Evolutionary conservation across 1,140 invertebrate species (phyloP).

Genomic region (Drosophila pachea): DNA sequence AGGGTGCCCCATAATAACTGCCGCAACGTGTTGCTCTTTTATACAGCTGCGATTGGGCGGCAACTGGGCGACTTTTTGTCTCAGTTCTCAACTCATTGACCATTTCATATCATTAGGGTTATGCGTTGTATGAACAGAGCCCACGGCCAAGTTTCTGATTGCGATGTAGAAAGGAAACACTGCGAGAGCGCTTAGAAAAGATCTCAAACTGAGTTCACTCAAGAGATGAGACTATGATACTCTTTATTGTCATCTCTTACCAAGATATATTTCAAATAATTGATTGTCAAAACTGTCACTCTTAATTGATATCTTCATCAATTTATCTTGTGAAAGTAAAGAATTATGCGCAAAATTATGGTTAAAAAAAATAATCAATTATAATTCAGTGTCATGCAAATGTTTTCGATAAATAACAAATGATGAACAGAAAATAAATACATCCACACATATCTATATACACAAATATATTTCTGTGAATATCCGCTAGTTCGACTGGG

Average conservation of each 20-base stretch:
- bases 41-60: conserved; percentile 12
- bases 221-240: too few relatives aligned
- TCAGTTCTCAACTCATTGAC: conserved; percentile 29
- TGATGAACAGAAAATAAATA: conserved; percentile 12
- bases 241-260: too few relatives aligned
- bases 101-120: conserved; percentile 58
- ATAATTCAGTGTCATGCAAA: conserved; percentile 7
- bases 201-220: not conserved
- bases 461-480: not conserved
- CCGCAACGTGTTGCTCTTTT: conserved; percentile 57
- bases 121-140: conserved; percentile 28
- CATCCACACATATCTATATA: conserved; percentile 4
- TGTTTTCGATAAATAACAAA: conserved; percentile 35
- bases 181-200: too few relatives aligned
- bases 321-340: conserved; percentile 1
- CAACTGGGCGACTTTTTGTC: conserved; percentile 3
- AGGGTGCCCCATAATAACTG: conserved; percentile 57
- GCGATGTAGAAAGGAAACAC: not conserved
- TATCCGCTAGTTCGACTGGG: conserved; percentile 18
- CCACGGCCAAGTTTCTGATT: not conserved
- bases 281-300: not conserved
- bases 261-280: too few relatives aligned
- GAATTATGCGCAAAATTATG: conserved; percentile 16
- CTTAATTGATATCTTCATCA: not conserved
- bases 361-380: conserved; percentile 17